Evolutionary conservation across 2,797 vertebrate species (phyloP).

Genomic region (Myotis myotis): DNA sequence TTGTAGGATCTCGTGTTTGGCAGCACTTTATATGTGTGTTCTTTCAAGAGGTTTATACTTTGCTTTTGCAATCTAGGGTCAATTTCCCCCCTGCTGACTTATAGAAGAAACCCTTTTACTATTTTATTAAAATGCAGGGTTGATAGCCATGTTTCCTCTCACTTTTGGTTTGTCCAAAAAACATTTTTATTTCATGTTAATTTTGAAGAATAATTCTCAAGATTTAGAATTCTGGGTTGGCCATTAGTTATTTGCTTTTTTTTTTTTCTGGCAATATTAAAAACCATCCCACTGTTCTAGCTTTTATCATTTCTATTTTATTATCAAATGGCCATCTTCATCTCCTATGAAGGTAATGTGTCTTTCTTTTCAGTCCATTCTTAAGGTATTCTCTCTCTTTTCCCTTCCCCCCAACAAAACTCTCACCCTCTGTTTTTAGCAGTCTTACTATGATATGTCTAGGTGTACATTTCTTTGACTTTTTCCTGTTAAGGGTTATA

Average conservation of each 20-base stretch:
- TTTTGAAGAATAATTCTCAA: not conserved
- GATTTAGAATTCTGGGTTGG: not conserved
- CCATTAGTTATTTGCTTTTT: not conserved
- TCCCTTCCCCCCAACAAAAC: fast-evolving
- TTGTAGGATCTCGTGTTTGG: not conserved
- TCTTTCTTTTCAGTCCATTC: not conserved
- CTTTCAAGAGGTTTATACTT: not conserved
- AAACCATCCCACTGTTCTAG: not conserved
- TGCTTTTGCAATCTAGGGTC: not conserved
- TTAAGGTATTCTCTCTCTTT: not conserved
- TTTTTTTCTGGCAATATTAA: not conserved
- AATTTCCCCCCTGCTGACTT: not conserved
- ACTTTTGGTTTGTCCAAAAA: not conserved
- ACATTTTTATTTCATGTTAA: not conserved
- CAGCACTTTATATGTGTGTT: not conserved
- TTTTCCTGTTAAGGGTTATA: not conserved
- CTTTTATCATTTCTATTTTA: not conserved
- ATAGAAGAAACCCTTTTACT: not conserved
- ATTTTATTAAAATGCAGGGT: not conserved
- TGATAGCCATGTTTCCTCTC: not conserved
- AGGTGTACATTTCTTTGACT: not conserved
- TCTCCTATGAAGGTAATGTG: not conserved
- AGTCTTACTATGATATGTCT: not conserved
- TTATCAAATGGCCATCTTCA: not conserved
- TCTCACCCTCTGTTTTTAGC: not conserved